Conservation (phyloP, 2,888 invertebrate species). For the Perithous albicinctus region DNA sequence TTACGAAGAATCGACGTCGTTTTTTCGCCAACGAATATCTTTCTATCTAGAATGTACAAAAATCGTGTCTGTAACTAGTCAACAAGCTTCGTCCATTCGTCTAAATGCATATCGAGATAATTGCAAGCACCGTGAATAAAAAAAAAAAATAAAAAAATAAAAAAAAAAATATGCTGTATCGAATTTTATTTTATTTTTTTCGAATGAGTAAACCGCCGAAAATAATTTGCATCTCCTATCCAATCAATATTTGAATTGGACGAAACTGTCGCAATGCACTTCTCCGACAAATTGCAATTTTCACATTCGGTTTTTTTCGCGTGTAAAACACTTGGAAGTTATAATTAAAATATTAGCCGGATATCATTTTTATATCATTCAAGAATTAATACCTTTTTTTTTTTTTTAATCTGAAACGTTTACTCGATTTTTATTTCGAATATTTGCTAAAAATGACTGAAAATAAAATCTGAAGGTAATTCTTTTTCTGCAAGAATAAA, state of each 20-base stretch:
- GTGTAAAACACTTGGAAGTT: too few relatives aligned
- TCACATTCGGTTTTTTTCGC: too few relatives aligned
- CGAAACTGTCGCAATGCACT: background rate
- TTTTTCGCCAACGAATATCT: slow-evolving; percentile 46
- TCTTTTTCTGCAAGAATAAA: too few relatives aligned
- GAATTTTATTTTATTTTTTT: too few relatives aligned
- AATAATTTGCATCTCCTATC: slow-evolving; percentile 30
- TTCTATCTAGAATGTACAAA: slow-evolving; percentile 57
- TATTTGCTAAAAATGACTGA: too few relatives aligned
- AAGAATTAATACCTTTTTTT: too few relatives aligned
- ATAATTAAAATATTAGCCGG: too few relatives aligned
- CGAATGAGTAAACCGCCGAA: slow-evolving; percentile 44
- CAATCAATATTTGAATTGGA: slow-evolving; percentile 41
- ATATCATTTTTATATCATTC: too few relatives aligned
- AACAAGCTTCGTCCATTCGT: slow-evolving; percentile 66
- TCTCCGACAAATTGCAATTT: background rate
- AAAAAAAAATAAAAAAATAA: slow-evolving; percentile 31
- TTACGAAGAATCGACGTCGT: slow-evolving; percentile 53
- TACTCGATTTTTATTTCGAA: too few relatives aligned
- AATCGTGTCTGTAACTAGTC: slow-evolving; percentile 66
- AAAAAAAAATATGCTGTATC: slow-evolving; percentile 1
- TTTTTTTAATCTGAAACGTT: too few relatives aligned
- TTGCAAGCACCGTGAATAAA: slow-evolving; percentile 18
- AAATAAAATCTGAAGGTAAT: too few relatives aligned
- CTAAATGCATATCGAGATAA: slow-evolving; percentile 4